Conservation (phyloP, 2,888 invertebrate species). For the Scelioninae gen. 1 region DNA sequence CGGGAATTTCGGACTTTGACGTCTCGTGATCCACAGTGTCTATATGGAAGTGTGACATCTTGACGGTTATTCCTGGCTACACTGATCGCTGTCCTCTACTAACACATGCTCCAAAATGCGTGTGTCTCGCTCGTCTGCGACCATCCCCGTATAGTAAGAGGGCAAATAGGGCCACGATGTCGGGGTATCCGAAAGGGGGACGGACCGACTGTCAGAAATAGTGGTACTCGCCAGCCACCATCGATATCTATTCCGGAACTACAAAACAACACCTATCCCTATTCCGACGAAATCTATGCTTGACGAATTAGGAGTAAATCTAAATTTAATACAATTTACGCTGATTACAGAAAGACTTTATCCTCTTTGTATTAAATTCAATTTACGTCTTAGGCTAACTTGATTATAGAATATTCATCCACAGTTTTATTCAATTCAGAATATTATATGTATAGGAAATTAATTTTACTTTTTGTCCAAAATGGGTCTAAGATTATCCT, state of each 20-base stretch:
- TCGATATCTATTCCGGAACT: slow-evolving; percentile 86
- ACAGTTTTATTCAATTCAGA: too few species aligned
- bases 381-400: not conserved
- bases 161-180: slow-evolving; percentile 63
- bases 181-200: slow-evolving; percentile 53
- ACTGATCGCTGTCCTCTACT: slow-evolving; percentile 80
- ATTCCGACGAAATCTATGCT: slow-evolving; percentile 57
- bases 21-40: slow-evolving; percentile 76
- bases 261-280: slow-evolving; percentile 83
- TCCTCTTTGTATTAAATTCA: too few species aligned
- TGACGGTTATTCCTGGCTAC: slow-evolving; percentile 83
- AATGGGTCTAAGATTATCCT: too few species aligned
- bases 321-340: slow-evolving; percentile 45
- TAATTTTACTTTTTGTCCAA: too few species aligned
- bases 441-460: too few species aligned
- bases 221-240: slow-evolving; percentile 85
- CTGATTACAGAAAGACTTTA: not conserved
- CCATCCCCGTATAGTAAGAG: slow-evolving; percentile 73
- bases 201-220: slow-evolving; percentile 83
- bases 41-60: slow-evolving; percentile 84
- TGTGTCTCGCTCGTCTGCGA: slow-evolving; percentile 61
- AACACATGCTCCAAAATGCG: slow-evolving; percentile 72
- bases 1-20: slow-evolving; percentile 67
- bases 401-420: not conserved
- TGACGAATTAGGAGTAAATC: slow-evolving; percentile 51